phyloP scores from a whole-genome alignment of 2,113 vertebrate genomes.

The Corythaeola cristata region DNA sequence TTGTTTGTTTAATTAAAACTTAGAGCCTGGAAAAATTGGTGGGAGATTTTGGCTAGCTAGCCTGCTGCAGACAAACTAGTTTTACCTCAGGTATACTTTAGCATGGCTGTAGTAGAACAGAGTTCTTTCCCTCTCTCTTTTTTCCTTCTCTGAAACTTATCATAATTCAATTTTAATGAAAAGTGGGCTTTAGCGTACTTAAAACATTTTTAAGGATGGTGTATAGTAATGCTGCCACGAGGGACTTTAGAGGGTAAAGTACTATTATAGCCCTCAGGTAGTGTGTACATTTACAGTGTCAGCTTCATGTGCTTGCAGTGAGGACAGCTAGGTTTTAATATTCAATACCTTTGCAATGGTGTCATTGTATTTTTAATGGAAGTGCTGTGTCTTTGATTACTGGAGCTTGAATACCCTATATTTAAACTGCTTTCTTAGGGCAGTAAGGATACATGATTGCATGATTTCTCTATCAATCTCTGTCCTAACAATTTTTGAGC shows the following conservation, averaged over 20 bases:
- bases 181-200: not conserved
- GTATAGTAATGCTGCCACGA: not conserved
- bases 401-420: not conserved
- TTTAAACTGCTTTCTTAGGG: not conserved
- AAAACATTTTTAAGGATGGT: not conserved
- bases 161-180: constrained; percentile 12
- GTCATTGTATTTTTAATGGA: constrained; percentile 13
- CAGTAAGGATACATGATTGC: not conserved
- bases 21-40: not conserved
- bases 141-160: not conserved
- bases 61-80: not conserved
- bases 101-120: not conserved
- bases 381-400: not conserved
- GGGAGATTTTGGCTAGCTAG: not conserved
- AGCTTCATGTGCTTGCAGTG: not conserved
- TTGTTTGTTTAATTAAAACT: not conserved
- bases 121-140: not conserved
- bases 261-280: not conserved
- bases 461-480: not conserved
- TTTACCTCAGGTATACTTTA: not conserved
- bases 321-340: not conserved
- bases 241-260: not conserved
- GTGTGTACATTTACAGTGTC: not conserved
- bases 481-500: not conserved
- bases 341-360: not conserved